These are phyloP conservation scores for Cossypha heuglini DNA, from an alignment of 2,797 vertebrate species.

Conservation along the genomic window DNA sequence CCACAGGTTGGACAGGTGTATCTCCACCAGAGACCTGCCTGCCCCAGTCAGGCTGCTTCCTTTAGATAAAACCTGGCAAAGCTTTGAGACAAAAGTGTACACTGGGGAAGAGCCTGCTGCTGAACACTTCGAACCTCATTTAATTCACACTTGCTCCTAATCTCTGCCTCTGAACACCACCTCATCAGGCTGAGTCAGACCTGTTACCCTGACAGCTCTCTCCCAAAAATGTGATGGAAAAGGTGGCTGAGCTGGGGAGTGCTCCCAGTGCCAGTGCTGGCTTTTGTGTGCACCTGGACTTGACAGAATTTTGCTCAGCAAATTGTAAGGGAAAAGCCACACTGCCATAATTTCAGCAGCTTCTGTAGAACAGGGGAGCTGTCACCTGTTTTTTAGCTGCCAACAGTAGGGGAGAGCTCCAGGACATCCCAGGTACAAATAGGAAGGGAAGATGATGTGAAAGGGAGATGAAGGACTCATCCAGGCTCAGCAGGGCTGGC, in stretches of 20 bases:
- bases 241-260: fast-evolving
- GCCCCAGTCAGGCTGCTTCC: not conserved
- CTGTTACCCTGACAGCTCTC: not conserved
- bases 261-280: fast-evolving
- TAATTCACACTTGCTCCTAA: constrained; percentile 20
- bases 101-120: not conserved
- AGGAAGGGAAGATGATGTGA: fast-evolving
- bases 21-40: fast-evolving
- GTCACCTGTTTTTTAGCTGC: not conserved
- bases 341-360: not conserved
- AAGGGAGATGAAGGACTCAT: not conserved
- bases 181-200: not conserved
- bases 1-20: fast-evolving
- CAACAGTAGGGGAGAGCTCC: not conserved
- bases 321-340: not conserved
- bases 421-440: not conserved
- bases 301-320: not conserved
- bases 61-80: not conserved
- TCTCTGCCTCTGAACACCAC: not conserved
- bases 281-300: not conserved
- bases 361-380: not conserved
- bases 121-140: not conserved
- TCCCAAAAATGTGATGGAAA: not conserved
- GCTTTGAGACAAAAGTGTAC: not conserved
- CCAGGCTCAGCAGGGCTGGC: fast-evolving